phyloP scores from a whole-genome alignment of 1,140 invertebrate species.

The Asbolus verrucosus region DNA sequence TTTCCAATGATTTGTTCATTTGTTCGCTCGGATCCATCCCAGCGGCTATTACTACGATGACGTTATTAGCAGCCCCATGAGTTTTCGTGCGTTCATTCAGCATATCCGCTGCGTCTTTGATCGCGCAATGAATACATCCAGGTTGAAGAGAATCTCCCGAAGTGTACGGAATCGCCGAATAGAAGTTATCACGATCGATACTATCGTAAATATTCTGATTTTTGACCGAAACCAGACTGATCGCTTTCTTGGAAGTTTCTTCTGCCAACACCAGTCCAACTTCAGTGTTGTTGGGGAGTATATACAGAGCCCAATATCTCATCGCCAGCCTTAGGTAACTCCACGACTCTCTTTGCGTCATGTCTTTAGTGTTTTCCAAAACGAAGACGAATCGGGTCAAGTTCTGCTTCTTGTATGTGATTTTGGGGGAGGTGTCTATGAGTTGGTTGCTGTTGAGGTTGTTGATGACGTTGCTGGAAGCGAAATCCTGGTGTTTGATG shows the following conservation, averaged over 20 bases:
- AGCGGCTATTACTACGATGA: constrained; percentile 69
- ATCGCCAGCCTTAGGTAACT: constrained; percentile 70
- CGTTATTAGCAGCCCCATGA: constrained; percentile 67
- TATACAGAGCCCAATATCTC: constrained; percentile 70
- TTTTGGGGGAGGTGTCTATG: constrained; percentile 62
- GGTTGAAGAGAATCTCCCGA: constrained; percentile 65
- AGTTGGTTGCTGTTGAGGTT: constrained; percentile 57
- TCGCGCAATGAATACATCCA: constrained; percentile 68
- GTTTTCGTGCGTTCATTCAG: constrained; percentile 64
- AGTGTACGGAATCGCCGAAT: constrained; percentile 68
- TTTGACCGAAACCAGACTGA: constrained; percentile 55
- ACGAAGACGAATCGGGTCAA: constrained; percentile 69
- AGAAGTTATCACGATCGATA: constrained; percentile 64
- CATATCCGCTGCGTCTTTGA: constrained; percentile 68
- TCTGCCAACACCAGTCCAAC: constrained; percentile 66
- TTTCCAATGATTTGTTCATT: constrained; percentile 59
- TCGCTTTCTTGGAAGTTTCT: constrained; percentile 61
- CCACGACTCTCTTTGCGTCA: constrained; percentile 71
- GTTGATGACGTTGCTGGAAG: constrained; percentile 43
- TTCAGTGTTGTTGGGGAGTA: constrained; percentile 68
- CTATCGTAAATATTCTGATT: constrained; percentile 59
- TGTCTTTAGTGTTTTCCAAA: constrained; percentile 70
- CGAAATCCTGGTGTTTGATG: constrained; percentile 71
- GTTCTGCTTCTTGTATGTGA: constrained; percentile 67
- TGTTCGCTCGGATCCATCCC: constrained; percentile 64